Conservation (phyloP, 92 coral and sea anemone species). For the Muricea muricata region DNA sequence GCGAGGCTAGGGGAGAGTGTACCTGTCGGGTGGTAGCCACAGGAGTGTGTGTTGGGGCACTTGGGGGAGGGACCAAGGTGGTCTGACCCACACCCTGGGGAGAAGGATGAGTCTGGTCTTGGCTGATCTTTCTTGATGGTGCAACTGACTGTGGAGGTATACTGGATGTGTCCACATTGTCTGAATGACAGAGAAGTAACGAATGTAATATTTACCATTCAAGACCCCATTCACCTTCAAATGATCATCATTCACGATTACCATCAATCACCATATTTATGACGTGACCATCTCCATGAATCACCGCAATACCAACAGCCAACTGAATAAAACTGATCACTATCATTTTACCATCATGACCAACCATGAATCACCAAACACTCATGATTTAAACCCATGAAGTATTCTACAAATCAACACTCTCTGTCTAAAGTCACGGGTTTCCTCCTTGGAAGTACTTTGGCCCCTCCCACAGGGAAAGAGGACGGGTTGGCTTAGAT, state of each 20-base stretch:
- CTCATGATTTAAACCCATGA: too few relatives aligned
- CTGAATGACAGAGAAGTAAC: background rate
- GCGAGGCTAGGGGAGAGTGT: background rate
- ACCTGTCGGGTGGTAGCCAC: background rate
- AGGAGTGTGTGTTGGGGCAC: background rate
- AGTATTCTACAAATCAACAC: too few relatives aligned
- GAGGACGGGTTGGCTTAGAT: too few relatives aligned
- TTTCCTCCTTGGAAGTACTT: too few relatives aligned
- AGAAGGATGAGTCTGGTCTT: too few relatives aligned
- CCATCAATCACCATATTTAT: background rate
- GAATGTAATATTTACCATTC: background rate
- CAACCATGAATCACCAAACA: too few relatives aligned
- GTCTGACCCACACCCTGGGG: too few relatives aligned
- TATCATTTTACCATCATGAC: background rate
- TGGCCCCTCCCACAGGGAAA: too few relatives aligned
- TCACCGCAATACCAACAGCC: background rate
- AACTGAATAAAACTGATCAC: background rate
- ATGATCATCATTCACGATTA: too few relatives aligned
- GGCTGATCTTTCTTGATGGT: slow-evolving; percentile 25
- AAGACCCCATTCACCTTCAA: background rate
- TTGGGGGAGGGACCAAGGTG: background rate
- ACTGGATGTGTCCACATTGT: background rate
- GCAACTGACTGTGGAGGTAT: background rate
- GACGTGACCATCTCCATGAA: background rate
- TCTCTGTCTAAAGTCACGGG: too few relatives aligned